Evolutionary conservation across 2,888 invertebrate species (phyloP), one percentile per base, ranked within the genome.

Genomic region (Odontocerum albicorne): DNA sequence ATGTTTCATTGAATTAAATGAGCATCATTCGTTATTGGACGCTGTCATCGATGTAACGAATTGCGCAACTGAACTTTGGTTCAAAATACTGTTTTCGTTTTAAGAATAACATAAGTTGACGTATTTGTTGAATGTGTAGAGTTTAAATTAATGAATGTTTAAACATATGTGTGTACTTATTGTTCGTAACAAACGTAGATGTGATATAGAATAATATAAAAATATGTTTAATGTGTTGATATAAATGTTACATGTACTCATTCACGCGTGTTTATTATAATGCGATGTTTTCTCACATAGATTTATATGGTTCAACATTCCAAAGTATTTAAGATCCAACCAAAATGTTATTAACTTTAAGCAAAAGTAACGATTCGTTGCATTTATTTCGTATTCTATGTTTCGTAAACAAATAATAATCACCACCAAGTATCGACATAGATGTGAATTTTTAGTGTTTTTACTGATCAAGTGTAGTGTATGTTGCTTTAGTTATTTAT

Each of bases 141-240:
- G 17, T 45, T 39, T 40, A 43, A 40, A 50, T 43, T 35, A 54
- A 54, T 42, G 13, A 50, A 56, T 51, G 56, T 56, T 10, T 56
- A 56, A 51, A 17, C 39, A 22, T 50, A 56, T 32, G 33, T 51
- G 56, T 56, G 56, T 47, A 56, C 56, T 56, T 56, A 49, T 31
- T 38, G 44, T 46, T 51, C 46, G 39, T 46, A 51, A 51, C 46
- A 56, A 51, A 55, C 17, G 56, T 56, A 56, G 56, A 56, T 56
- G 56, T 56, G 56, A 56, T 56, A 56, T 56, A 51, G 56, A 39
- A 16, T 33, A 46, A 39, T 42, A 12, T 13, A 15, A 38, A 55
- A 43, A 49, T 47, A 36, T 36, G 22, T 13, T 21, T 51, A 55
- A 46, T 38, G 45, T 55, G 43, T 40, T 35, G 20, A 38, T 27